phyloP scores from a whole-genome alignment of 2,113 vertebrate species.

The Dromas ardeola region DNA sequence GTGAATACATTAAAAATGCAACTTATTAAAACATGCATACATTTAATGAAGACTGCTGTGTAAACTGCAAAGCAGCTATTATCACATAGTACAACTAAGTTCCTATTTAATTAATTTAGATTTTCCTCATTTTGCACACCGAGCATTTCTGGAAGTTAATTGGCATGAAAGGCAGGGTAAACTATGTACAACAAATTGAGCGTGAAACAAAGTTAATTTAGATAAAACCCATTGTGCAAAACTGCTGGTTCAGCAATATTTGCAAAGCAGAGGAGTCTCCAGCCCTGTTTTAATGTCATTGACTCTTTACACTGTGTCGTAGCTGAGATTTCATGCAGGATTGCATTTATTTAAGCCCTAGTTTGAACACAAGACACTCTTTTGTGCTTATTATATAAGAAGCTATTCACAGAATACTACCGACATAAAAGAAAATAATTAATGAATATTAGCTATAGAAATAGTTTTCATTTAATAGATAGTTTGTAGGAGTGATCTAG shows the following conservation, averaged over 20 bases:
- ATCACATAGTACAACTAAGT: slow-evolving; percentile 18
- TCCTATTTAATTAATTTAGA: slow-evolving; percentile 48
- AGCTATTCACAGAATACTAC: background rate
- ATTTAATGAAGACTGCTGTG: background rate
- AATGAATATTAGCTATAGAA: background rate
- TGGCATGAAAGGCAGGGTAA: slow-evolving; percentile 64
- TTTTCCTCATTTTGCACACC: slow-evolving; percentile 35
- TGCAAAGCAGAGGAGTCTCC: background rate
- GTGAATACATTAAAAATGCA: background rate
- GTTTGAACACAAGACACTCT: background rate
- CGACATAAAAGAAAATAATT: background rate
- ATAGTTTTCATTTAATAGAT: background rate
- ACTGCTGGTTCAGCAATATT: slow-evolving; percentile 54
- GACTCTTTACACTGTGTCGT: background rate
- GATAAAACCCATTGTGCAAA: slow-evolving; percentile 61
- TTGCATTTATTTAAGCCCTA: background rate
- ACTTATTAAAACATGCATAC: background rate
- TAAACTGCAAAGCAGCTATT: slow-evolving; percentile 41
- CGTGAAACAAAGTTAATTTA: slow-evolving; percentile 74
- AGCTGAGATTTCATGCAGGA: background rate
- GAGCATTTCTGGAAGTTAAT: slow-evolving; percentile 69
- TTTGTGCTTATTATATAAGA: background rate
- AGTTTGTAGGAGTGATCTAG: background rate
- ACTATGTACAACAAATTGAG: slow-evolving; percentile 71
- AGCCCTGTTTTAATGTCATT: background rate